A percentile compares a stretch with the other conserved stretches of the same genome.
Evolutionary conservation across 2,113 vertebrate genomes (phyloP).

Genomic region (Daphoenositta chrysoptera): DNA sequence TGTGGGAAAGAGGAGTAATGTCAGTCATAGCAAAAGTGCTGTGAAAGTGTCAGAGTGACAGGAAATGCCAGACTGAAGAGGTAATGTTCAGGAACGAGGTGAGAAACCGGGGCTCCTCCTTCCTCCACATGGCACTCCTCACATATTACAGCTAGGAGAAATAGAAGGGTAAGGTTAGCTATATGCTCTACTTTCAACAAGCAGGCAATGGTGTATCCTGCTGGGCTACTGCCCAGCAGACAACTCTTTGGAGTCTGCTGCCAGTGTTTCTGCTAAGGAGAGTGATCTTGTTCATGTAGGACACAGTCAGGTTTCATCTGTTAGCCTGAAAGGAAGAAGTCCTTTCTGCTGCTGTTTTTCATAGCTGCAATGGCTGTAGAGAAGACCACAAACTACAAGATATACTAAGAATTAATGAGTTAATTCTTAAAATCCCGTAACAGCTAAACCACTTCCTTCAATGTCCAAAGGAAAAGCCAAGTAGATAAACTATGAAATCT

Average conservation of each 20-base stretch:
- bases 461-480: neutral
- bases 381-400: neutral
- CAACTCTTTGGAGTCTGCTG: neutral
- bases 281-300: neutral
- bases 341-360: neutral
- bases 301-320: neutral
- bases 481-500: neutral
- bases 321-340: neutral
- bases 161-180: neutral
- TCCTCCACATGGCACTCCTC: neutral
- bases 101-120: neutral
- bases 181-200: neutral
- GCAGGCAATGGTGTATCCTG: neutral
- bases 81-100: neutral
- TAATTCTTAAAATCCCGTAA: neutral
- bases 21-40: neutral
- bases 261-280: neutral
- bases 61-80: neutral
- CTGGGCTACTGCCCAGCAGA: neutral
- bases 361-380: neutral
- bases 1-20: neutral
- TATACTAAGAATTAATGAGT: neutral
- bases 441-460: neutral
- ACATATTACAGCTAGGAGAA: neutral
- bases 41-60: neutral